Evolutionary conservation across 2,797 vertebrate genomes (phyloP).

Genomic region (Ctenopoma kingsleyae): DNA sequence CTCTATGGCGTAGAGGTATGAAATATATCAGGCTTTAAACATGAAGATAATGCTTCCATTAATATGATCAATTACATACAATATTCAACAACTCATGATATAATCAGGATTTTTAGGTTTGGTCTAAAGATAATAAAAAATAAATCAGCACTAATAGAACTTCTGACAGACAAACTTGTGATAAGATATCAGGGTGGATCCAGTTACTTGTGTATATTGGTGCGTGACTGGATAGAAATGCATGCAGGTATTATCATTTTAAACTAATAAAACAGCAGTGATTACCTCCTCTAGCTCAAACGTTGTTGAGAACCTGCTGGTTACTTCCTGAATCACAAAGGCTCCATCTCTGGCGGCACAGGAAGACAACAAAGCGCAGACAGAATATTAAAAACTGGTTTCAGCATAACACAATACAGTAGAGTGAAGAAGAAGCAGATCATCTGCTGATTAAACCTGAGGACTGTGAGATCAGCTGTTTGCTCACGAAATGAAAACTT

Average conservation of each 20-base stretch:
- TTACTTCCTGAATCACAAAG: conserved; percentile 82
- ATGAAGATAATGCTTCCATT: background rate
- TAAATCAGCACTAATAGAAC: background rate
- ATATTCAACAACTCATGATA: no score
- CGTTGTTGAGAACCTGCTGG: conserved; percentile 86
- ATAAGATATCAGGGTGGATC: conserved; percentile 44
- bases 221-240: background rate
- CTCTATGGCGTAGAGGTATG: background rate
- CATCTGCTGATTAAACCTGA: background rate
- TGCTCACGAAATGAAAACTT: conserved; percentile 28
- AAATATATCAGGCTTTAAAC: background rate
- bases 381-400: conserved; percentile 9
- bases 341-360: conserved; percentile 73
- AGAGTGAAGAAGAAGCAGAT: background rate
- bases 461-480: background rate
- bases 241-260: rapidly evolving
- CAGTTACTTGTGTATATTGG: background rate
- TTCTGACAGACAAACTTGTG: conserved; percentile 1
- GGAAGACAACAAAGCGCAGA: background rate
- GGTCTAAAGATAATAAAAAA: conserved; percentile 5
- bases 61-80: no score
- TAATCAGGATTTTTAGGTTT: no score
- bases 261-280: background rate
- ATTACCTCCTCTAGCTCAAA: conserved; percentile 92
- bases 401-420: background rate